phyloP scores from a whole-genome alignment of 2,797 vertebrate genomes.

The Sternotherus odoratus region DNA sequence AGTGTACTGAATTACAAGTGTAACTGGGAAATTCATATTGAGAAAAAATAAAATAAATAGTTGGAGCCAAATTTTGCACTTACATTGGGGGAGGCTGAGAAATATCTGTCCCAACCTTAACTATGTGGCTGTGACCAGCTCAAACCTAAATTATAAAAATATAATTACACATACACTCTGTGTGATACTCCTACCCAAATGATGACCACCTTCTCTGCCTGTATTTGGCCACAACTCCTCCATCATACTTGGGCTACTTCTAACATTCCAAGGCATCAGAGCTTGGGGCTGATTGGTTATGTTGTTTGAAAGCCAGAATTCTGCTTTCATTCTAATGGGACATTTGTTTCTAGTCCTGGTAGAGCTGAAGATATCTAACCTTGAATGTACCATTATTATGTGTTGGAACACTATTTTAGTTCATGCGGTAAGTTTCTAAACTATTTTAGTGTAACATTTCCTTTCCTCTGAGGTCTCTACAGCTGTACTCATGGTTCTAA shows the following conservation, averaged over 20 bases:
- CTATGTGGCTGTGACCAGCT: not conserved
- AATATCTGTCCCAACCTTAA: not conserved
- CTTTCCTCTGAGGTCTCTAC: not conserved
- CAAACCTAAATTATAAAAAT: not conserved
- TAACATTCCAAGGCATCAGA: not conserved
- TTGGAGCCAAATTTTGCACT: not conserved
- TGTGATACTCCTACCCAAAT: not conserved
- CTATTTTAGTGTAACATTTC: not conserved
- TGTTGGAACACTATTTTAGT: not conserved
- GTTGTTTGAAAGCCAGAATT: not conserved
- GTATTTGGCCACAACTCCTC: not conserved
- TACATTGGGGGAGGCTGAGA: not conserved
- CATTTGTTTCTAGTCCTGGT: not conserved
- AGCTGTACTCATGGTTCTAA: not conserved
- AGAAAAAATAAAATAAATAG: not conserved
- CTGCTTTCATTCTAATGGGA: not conserved
- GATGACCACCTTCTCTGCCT: not conserved
- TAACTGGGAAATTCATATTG: not conserved
- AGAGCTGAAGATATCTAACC: not conserved
- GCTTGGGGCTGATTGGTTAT: not conserved
- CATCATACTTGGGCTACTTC: not conserved
- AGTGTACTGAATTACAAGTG: not conserved
- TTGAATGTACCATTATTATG: not conserved
- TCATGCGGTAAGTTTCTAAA: no score
- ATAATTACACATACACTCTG: not conserved